Evolutionary conservation across 2,888 invertebrate species (phyloP).

Genomic region (Pammene aurita): DNA sequence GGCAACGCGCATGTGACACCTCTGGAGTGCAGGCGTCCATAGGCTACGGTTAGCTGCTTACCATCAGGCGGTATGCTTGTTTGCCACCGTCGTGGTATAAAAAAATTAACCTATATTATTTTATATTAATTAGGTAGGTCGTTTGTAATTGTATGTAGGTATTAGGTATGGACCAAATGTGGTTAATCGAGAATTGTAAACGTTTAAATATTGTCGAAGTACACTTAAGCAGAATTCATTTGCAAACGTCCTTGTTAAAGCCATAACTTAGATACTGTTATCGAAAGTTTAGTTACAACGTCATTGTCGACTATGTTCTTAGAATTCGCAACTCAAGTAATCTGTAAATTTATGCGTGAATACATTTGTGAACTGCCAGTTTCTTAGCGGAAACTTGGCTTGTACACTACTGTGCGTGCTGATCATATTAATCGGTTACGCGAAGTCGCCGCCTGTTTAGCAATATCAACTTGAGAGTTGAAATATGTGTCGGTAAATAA

Average conservation of each 20-base stretch:
- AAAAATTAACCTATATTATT: too few species aligned
- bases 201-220: conserved; percentile 12
- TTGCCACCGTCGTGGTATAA: too few species aligned
- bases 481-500: not conserved
- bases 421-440: not conserved
- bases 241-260: conserved; percentile 31
- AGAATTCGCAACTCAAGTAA: conserved; percentile 30
- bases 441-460: not conserved
- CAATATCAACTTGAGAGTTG: not conserved
- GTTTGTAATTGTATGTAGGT: too few species aligned
- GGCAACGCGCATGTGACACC: too few species aligned
- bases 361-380: conserved; percentile 11
- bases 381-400: conserved; percentile 4
- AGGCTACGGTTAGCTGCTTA: too few species aligned
- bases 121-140: too few species aligned
- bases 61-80: too few species aligned
- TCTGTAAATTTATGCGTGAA: conserved; percentile 34
- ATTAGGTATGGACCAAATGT: too few species aligned
- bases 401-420: conserved; percentile 6
- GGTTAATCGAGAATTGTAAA: not conserved
- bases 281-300: conserved; percentile 29
- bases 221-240: conserved; percentile 3
- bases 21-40: too few species aligned
- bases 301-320: conserved; percentile 21
- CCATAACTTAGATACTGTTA: conserved; percentile 30